phyloP scores from a whole-genome alignment of 2,888 invertebrate genomes.

The Cyclophora albipunctata region DNA sequence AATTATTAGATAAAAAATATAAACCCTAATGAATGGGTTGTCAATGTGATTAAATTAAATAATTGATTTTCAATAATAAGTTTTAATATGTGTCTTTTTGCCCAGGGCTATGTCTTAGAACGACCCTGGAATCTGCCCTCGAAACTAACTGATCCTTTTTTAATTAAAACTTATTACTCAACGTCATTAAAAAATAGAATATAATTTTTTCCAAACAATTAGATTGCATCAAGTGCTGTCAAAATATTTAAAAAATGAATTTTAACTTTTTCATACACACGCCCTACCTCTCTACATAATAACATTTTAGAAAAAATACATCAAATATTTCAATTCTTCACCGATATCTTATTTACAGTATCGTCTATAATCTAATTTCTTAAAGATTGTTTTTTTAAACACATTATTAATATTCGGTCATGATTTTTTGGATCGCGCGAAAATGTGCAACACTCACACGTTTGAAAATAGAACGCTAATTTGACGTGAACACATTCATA shows the following conservation, averaged over 20 bases:
- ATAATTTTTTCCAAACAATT: too few species aligned
- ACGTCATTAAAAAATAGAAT: too few species aligned
- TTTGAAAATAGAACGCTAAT: too few species aligned
- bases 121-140: too few species aligned
- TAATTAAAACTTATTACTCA: too few species aligned
- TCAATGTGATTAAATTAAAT: slow-evolving; percentile 2
- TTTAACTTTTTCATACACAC: slow-evolving; percentile 33
- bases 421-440: slow-evolving; percentile 14
- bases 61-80: too few species aligned
- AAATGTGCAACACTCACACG: slow-evolving; percentile 8
- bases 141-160: too few species aligned
- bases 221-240: slow-evolving; percentile 26
- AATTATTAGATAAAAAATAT: slow-evolving; percentile 13
- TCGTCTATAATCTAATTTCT: slow-evolving; percentile 40
- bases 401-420: slow-evolving; percentile 16
- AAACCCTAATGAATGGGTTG: slow-evolving; percentile 9
- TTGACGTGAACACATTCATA: too few species aligned
- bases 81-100: too few species aligned
- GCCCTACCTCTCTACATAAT: slow-evolving; percentile 31
- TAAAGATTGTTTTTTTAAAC: slow-evolving; percentile 20
- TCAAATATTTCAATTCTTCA: slow-evolving; percentile 41
- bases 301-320: slow-evolving; percentile 49
- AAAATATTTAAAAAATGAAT: slow-evolving; percentile 30
- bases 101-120: too few species aligned
- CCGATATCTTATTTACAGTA: slow-evolving; percentile 40